Conservation (phyloP, 2,113 vertebrate genomes). For the Pithys albifrons region DNA sequence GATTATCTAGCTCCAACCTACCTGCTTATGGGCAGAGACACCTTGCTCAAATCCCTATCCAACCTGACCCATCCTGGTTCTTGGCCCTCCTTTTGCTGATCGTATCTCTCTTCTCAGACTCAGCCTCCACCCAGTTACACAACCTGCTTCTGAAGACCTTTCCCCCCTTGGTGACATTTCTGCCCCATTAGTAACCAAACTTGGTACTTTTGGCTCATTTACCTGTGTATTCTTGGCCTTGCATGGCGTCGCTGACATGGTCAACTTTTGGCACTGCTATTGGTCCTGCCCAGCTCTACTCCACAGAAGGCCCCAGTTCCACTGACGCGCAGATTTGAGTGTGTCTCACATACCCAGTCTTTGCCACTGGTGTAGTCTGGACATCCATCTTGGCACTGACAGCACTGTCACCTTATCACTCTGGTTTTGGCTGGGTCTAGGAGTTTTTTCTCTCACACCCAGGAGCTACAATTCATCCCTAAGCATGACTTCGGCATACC, state of each 20-base stretch:
- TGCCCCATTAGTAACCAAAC: neutral
- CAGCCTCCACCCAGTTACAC: neutral
- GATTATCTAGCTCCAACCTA: neutral
- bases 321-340: neutral
- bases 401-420: neutral
- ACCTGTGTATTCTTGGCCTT: neutral
- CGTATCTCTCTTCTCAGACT: neutral
- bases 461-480: neutral
- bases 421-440: neutral
- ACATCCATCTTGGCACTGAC: neutral
- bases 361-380: neutral
- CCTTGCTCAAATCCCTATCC: neutral
- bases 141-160: neutral
- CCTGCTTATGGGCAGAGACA: neutral
- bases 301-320: neutral
- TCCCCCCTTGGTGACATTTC: rapidly evolving
- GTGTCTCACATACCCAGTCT: neutral
- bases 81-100: neutral
- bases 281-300: neutral
- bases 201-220: neutral
- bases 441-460: neutral
- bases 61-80: neutral
- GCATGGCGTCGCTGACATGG: neutral
- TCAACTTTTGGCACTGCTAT: neutral
- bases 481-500: neutral